A percentile compares a stretch with the other conserved stretches of the same genome.
These are phyloP conservation scores for Muricea muricata DNA, from an alignment of 92 coral and sea anemone species.

Conservation along the genomic window DNA sequence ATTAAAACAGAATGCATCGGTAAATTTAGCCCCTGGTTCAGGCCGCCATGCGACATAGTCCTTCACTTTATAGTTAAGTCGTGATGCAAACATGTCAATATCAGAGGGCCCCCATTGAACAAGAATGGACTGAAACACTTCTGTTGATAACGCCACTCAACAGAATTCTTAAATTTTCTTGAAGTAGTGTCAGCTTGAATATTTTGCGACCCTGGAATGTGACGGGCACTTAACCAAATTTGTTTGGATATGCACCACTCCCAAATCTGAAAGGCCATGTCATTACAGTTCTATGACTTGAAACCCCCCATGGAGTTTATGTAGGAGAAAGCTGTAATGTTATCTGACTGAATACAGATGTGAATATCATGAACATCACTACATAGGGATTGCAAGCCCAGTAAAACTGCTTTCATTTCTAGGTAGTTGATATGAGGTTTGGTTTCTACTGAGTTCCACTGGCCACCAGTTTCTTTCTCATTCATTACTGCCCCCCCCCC, in stretches of 20 bases:
- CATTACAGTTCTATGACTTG: background rate
- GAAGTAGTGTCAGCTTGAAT: background rate
- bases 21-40: background rate
- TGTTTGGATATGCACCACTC: background rate
- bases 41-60: background rate
- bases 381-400: too few species aligned
- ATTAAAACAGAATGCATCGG: background rate
- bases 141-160: constrained; percentile 6
- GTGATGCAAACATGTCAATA: constrained; percentile 46
- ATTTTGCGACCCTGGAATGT: background rate
- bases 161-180: background rate
- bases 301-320: background rate
- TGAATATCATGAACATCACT: too few species aligned
- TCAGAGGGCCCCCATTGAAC: background rate
- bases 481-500: too few species aligned
- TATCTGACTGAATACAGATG: too few species aligned
- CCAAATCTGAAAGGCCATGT: background rate
- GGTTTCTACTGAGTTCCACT: too few species aligned
- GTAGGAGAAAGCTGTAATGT: background rate
- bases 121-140: background rate
- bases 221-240: background rate
- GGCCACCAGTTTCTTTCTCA: too few species aligned
- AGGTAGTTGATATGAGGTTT: too few species aligned
- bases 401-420: too few species aligned
- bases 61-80: constrained; percentile 28